Evolutionary conservation across 2,797 vertebrate species (phyloP), one percentile per base, ranked within the genome.

Genomic region (Rallus crepitans): DNA sequence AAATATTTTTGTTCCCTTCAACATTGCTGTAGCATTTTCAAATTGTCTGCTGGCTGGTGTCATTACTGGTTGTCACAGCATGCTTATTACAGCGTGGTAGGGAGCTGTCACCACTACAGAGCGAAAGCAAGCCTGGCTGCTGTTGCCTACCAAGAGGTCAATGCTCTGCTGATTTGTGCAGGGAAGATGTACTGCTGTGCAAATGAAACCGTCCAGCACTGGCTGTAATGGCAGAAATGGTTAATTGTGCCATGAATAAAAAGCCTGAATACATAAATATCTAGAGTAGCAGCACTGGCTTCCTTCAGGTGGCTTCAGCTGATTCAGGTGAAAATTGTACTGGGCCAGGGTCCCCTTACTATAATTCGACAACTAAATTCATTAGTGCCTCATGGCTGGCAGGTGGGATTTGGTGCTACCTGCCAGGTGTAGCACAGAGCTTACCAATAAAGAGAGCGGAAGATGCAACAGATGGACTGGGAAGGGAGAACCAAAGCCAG

Each of bases 1-100:
- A 73, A 89, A 71, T 69, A 60, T 77, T 92, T 45, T 79, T 12
- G 5, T 61, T 94, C 39, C 18, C 23, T 72, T 87, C 28, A 63
- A 17, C 33, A 15, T 40, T 48, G 37, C 56, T 50, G 37, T 45
- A 55, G 15, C 61, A 31, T 64, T 82, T 92, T 85, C 60, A 55
- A 57, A 15, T 65, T 50, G 23, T 77, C n/a, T 80, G 85, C 81
- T 78, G 57, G 37, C 81, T 89, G 68, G 31, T 92, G 81, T 89
- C 78, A 45, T 92, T 82, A 17, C 59, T 86, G 55, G 47, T 86
- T 91, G 69, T 84, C 91, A 79, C 94, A 93, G 55, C 23, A 33
- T 76, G 65, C 63, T 91, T 85, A 64, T 88, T 83, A 76, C 35
- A 80, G 81, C 79, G 20, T 68, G 87, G 61, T 55, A 80, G 84